Conservation (phyloP, 2,888 invertebrate species). For the Cryptocephalus primarius region DNA sequence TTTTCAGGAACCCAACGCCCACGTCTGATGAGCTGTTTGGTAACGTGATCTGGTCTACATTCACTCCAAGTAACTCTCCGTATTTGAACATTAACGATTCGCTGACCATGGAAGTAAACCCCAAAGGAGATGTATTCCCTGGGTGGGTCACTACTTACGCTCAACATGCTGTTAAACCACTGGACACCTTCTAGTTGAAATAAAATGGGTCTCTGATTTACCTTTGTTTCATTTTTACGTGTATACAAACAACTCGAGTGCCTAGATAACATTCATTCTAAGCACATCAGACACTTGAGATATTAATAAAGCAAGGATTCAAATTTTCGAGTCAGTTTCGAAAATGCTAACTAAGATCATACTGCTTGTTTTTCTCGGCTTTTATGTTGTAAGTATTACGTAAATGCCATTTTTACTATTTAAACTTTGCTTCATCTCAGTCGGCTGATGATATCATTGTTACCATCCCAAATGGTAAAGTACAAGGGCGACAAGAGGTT, state of each 20-base stretch:
- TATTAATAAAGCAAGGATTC: no score
- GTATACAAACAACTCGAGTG: no score
- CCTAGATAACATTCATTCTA: no score
- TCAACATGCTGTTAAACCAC: conserved; percentile 7
- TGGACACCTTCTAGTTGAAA: conserved; percentile 5
- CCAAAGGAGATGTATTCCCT: conserved; percentile 6
- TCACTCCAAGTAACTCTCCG: conserved; percentile 7
- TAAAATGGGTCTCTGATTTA: no score
- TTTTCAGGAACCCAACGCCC: conserved; percentile 27
- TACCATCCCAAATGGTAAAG: conserved; percentile 2
- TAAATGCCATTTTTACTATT: no score
- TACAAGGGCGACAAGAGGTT: conserved; percentile 6
- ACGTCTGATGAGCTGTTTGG: conserved; percentile 5
- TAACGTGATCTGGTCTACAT: conserved; percentile 11
- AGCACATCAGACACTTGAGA: no score
- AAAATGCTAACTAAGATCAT: no score
- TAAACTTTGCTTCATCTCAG: conserved; percentile 2
- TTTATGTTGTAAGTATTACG: no score
- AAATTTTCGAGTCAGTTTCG: no score
- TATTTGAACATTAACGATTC: conserved; percentile 13
- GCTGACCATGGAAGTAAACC: conserved; percentile 7
- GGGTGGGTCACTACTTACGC: conserved; percentile 12
- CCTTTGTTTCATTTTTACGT: no score
- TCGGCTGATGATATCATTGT: conserved; percentile 4
- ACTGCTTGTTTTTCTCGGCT: no score